These are phyloP conservation scores for Archivesica marissinica DNA, from an alignment of 1,140 invertebrate genomes.

Conservation along the genomic window DNA sequence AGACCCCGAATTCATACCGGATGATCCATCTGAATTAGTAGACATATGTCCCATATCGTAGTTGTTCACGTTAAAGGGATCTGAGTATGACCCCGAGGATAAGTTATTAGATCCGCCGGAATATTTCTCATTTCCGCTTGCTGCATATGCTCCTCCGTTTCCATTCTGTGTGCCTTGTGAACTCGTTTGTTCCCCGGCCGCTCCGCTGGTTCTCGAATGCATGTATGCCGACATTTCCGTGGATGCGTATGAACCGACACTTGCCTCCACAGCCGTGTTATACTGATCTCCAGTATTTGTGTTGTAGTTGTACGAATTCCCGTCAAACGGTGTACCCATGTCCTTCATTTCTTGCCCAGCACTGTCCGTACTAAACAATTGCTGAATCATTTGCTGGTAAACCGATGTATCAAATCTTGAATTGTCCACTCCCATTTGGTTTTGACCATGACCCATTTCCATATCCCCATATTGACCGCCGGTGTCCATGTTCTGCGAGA, in stretches of 20 bases:
- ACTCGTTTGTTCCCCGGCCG: not conserved
- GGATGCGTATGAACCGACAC: slow-evolving; percentile 39
- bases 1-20: not conserved
- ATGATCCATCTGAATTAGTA: not conserved
- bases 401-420: slow-evolving; percentile 31
- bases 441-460: not conserved
- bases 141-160: not conserved
- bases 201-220: not conserved
- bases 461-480: slow-evolving; percentile 12
- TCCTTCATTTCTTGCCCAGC: slow-evolving; percentile 6
- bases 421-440: not conserved
- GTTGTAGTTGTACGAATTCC: slow-evolving; percentile 1
- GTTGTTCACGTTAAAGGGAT: slow-evolving; percentile 36
- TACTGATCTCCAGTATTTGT: not conserved
- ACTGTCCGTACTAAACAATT: slow-evolving; percentile 23
- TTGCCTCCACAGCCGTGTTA: slow-evolving; percentile 35
- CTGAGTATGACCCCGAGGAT: not conserved
- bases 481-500: not conserved
- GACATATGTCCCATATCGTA: not conserved
- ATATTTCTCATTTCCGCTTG: not conserved
- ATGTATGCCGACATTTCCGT: slow-evolving; percentile 25
- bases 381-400: slow-evolving; percentile 36
- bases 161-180: not conserved
- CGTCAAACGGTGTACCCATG: slow-evolving; percentile 35
- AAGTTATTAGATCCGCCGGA: not conserved